Evolutionary conservation across 2,797 vertebrate species (phyloP).

Genomic region (Pseudochirops cupreus): DNA sequence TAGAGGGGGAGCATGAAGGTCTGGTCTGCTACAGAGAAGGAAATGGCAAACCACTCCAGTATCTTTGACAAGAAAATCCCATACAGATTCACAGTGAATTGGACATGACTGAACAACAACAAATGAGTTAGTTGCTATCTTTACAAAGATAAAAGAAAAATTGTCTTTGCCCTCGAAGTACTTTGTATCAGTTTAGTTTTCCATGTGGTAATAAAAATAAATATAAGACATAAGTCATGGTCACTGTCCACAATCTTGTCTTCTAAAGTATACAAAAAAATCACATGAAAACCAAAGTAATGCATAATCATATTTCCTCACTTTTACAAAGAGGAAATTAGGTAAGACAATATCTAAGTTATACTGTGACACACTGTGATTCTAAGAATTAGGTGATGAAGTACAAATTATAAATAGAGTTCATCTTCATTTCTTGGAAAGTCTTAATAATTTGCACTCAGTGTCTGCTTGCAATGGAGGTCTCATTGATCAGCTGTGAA

Average conservation of each 20-base stretch:
- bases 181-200: background rate
- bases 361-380: background rate
- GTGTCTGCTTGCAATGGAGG: background rate
- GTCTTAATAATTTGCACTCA: background rate
- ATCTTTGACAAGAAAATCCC: background rate
- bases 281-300: background rate
- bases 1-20: too few relatives aligned
- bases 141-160: background rate
- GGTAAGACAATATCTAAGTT: background rate
- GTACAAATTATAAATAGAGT: background rate
- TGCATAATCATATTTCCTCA: background rate
- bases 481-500: background rate
- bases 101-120: background rate
- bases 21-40: background rate
- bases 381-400: background rate
- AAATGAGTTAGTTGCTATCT: background rate
- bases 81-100: background rate
- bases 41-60: background rate
- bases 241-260: background rate
- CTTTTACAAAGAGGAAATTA: background rate
- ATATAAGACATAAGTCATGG: background rate
- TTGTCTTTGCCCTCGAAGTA: background rate
- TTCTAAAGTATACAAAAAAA: background rate
- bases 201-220: background rate
- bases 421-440: background rate